A percentile compares a stretch with the other conserved stretches of the same genome.
Conservation (phyloP, 1,140 invertebrate species). For the Heliconius hewitsoni region DNA sequence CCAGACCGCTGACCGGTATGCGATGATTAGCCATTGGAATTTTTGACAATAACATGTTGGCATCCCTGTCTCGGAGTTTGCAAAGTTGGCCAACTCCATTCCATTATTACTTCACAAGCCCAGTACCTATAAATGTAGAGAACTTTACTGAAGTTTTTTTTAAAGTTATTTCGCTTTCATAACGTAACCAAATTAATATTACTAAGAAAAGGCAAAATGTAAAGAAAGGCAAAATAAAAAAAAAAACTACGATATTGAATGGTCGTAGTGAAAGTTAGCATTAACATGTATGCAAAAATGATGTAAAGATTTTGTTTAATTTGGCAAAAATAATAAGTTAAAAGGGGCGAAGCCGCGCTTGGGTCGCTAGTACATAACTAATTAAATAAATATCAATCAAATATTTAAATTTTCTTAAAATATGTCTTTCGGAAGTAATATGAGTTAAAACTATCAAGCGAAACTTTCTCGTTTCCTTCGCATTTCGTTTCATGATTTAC, state of each 20-base stretch:
- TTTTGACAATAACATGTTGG: conserved; percentile 21
- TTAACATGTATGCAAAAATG: no score
- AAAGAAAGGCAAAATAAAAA: no score
- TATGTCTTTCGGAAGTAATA: not conserved
- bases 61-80: conserved; percentile 12
- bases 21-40: conserved; percentile 31
- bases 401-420: not conserved
- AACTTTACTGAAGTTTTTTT: not conserved
- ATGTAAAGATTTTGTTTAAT: no score
- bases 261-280: no score
- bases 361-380: not conserved
- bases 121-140: not conserved
- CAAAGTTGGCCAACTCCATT: not conserved
- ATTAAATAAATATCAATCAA: not conserved
- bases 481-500: conserved; percentile 2
- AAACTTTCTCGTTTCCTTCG: conserved; percentile 8
- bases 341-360: no score
- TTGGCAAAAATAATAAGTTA: no score
- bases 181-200: not conserved
- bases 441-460: not conserved
- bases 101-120: conserved; percentile 9
- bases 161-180: not conserved
- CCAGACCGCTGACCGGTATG: conserved; percentile 17
- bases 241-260: no score
- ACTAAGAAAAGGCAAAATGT: not conserved